A percentile compares a stretch with the other conserved stretches of the same genome.
These are phyloP conservation scores for Ochlodes sylvanus DNA, from an alignment of 2,888 invertebrate species.

Conservation along the genomic window DNA sequence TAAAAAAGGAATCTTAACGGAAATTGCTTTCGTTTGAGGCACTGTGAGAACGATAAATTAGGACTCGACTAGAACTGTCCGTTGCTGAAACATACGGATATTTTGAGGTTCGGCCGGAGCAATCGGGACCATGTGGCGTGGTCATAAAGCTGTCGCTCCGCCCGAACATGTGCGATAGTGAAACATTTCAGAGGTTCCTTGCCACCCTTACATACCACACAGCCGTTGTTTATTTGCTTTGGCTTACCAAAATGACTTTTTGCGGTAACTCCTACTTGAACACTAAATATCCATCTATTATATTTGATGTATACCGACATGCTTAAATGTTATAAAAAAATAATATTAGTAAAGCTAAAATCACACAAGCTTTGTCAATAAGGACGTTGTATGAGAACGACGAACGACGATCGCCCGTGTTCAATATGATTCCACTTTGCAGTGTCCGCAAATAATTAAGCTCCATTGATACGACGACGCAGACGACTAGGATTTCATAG, in stretches of 20 bases:
- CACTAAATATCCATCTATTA: background rate
- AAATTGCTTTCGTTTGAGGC: constrained; percentile 76
- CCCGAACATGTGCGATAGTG: constrained; percentile 20
- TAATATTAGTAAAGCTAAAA: background rate
- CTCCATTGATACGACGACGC: background rate
- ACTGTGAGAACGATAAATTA: constrained; percentile 79
- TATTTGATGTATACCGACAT: background rate
- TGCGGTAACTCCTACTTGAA: constrained; percentile 1
- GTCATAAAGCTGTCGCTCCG: constrained; percentile 54
- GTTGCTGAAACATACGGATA: constrained; percentile 68
- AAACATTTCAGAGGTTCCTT: constrained; percentile 29
- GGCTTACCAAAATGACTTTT: constrained; percentile 27
- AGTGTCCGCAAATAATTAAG: constrained; percentile 19
- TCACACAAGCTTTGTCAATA: background rate
- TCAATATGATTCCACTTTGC: constrained; percentile 14
- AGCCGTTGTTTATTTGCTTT: constrained; percentile 29
- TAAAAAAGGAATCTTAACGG: constrained; percentile 64
- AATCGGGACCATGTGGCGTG: constrained; percentile 60
- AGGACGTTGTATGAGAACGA: constrained; percentile 8
- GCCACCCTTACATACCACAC: constrained; percentile 20
- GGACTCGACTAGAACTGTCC: constrained; percentile 68
- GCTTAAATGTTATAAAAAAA: background rate
- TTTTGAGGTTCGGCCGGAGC: constrained; percentile 56
- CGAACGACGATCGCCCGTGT: constrained; percentile 7
- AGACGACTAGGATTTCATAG: constrained; percentile 6